Evolutionary conservation across 2,888 invertebrate species (phyloP).

Genomic region (Eucera pruinosa): DNA sequence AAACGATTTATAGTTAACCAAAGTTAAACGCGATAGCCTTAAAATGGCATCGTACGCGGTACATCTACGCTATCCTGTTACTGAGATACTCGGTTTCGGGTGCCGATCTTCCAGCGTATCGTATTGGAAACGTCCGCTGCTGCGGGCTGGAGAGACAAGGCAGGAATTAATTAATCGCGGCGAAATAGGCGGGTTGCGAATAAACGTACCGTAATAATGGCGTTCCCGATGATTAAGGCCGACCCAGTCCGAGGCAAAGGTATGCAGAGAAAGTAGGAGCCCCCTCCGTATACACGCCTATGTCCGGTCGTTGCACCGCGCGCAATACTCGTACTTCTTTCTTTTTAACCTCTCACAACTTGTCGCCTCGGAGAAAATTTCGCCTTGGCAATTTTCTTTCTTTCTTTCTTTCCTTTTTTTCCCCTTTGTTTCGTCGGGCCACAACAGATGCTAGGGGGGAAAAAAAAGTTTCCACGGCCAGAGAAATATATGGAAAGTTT

Average conservation of each 20-base stretch:
- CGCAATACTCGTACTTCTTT: slow-evolving; percentile 58
- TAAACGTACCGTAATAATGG: slow-evolving; percentile 69
- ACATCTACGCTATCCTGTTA: too few relatives aligned
- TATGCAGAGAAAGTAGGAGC: slow-evolving; percentile 78
- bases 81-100: too few relatives aligned
- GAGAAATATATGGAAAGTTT: too few relatives aligned
- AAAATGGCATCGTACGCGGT: too few relatives aligned
- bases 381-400: slow-evolving; percentile 16
- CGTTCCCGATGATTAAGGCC: slow-evolving; percentile 71
- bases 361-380: slow-evolving; percentile 27
- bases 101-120: too few relatives aligned
- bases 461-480: too few relatives aligned
- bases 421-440: too few relatives aligned
- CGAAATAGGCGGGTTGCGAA: slow-evolving; percentile 58
- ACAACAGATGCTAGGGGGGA: too few relatives aligned
- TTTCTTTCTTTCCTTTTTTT: slow-evolving; percentile 1
- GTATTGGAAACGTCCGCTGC: too few relatives aligned
- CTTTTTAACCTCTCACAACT: slow-evolving; percentile 43
- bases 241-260: slow-evolving; percentile 73
- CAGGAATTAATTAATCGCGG: slow-evolving; percentile 70
- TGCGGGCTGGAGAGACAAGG: too few relatives aligned
- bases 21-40: too few relatives aligned
- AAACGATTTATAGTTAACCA: too few relatives aligned
- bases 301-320: slow-evolving; percentile 75
- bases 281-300: slow-evolving; percentile 66